Evolutionary conservation across 2,113 vertebrate genomes (phyloP).

Genomic region (Stigmatopora argus): DNA sequence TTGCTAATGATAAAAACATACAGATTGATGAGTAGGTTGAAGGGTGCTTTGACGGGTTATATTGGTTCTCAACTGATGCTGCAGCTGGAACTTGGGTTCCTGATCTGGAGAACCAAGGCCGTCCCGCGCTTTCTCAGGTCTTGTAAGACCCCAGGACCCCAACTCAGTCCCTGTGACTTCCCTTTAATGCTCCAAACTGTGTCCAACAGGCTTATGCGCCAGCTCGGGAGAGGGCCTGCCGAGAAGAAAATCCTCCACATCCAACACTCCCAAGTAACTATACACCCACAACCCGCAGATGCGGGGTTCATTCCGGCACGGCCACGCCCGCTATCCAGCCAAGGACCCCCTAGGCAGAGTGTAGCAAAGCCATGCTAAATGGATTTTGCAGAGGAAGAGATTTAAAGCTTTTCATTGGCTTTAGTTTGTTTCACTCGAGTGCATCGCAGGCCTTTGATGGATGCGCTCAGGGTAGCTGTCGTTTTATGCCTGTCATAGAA

Average conservation of each 20-base stretch:
- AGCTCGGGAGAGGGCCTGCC: conserved; percentile 60
- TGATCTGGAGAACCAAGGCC: conserved; percentile 75
- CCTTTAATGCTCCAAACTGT: conserved; percentile 64
- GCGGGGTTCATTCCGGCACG: conserved; percentile 45
- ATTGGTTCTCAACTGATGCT: conserved; percentile 37
- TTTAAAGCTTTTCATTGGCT: conserved; percentile 62
- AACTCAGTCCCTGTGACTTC: conserved; percentile 51
- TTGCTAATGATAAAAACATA: not conserved
- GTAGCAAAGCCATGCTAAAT: conserved; percentile 67
- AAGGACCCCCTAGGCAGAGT: conserved; percentile 48
- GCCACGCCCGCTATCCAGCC: conserved; percentile 41
- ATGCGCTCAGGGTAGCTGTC: conserved; percentile 53
- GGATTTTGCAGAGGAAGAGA: conserved; percentile 66
- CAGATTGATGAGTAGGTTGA: not conserved
- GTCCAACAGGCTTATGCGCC: conserved; percentile 75
- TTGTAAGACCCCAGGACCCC: conserved; percentile 64
- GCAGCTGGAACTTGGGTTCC: conserved; percentile 57
- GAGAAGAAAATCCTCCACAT: conserved; percentile 63
- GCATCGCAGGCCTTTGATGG: conserved; percentile 60
- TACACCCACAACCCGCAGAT: conserved; percentile 44
- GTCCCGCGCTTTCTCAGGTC: conserved; percentile 62
- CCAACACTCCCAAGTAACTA: conserved; percentile 32
- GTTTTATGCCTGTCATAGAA: conserved; percentile 6
- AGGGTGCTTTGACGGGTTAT: not conserved
- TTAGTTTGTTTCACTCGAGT: conserved; percentile 54